Base-by-base conservation (phyloP, 2,113 vertebrate species). In the Gavialis gangeticus region DNA sequence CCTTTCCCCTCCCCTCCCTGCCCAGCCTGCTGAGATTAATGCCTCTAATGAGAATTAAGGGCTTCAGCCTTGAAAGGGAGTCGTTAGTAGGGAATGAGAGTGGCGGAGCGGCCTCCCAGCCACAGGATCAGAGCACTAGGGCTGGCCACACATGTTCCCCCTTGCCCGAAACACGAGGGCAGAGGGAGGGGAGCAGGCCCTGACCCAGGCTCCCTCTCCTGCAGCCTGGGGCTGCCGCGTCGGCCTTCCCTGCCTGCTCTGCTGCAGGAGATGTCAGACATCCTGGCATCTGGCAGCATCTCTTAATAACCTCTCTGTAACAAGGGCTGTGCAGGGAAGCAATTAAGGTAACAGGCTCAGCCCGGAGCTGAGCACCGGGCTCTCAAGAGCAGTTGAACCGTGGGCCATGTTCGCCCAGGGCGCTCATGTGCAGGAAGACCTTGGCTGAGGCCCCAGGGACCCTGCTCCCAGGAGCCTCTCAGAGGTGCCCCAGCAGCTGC, bases 291-390 rank as follows among this genome's bases (percentile, higher is more conserved):
- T 28, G 24, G 62, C 24, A 25, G 12, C 62, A 64, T 64, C 62
- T 64, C 46, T 46, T 46, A 46, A 46, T 46, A 46, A 46, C 46
- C 46, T 46, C 46, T 27, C 13, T 13, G 28, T 1, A 8, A 34
- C 71, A 37, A 2, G 56, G 30, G 73, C 62, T 0, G 0, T 2
- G 3, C 15, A 0, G 1, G 30, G 59, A 27, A 4, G 54, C 4
- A 12, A 54, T 12, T 12, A 7, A 10, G 17, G 76, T 6, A 2
- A 21, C 57, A 1, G 2, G 59, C 2, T 1, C n/a, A 37, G 59
- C 67, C 24, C 24, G 1, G 58, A 28, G 21, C 6, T 4, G 0
- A 15, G 4, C 7, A 55, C 37, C 0, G 0, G 7, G 30, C 37
- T 19, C 46, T 69, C 3, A 2, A 46, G 46, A 46, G 56, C 64